Percentiles rank a stretch among this genome's conserved stretches.
phyloP scores from a whole-genome alignment of 2,113 vertebrate genomes.

The zebrafish (Danio rerio) region DNA sequence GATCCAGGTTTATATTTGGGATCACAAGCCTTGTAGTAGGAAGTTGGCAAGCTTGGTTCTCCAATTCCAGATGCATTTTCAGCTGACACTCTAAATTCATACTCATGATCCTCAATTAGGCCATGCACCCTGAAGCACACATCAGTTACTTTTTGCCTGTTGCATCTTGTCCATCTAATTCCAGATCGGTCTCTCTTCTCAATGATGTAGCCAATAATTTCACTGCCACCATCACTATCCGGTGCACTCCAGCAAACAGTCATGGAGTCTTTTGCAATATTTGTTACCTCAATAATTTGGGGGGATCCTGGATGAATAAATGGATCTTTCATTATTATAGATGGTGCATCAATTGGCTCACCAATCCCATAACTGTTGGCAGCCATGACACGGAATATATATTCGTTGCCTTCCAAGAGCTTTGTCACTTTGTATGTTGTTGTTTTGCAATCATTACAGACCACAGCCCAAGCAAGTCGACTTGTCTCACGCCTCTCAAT shows the following conservation, averaged over 20 bases:
- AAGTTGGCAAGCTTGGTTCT: constrained; percentile 82
- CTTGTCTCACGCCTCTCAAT: constrained; percentile 90
- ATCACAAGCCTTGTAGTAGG: constrained; percentile 86
- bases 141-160: constrained; percentile 85
- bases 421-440: constrained; percentile 86
- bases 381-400: constrained; percentile 88
- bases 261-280: constrained; percentile 87
- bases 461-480: constrained; percentile 86
- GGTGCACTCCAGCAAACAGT: constrained; percentile 86
- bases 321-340: constrained; percentile 86
- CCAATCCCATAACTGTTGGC: constrained; percentile 85
- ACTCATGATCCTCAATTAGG: constrained; percentile 86
- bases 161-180: constrained; percentile 88
- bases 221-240: constrained; percentile 86
- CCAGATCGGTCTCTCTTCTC: constrained; percentile 87
- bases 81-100: constrained; percentile 88
- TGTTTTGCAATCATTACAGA: constrained; percentile 80
- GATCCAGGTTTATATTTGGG: constrained; percentile 87
- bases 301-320: constrained; percentile 85
- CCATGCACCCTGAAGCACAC: constrained; percentile 85
- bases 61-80: constrained; percentile 88
- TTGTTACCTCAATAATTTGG: constrained; percentile 83
- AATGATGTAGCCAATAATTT: constrained; percentile 85
- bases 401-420: constrained; percentile 88
- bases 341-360: constrained; percentile 81